Base-by-base conservation (phyloP, 1,140 invertebrate genomes). In the Eufriesea mexicana region DNA sequence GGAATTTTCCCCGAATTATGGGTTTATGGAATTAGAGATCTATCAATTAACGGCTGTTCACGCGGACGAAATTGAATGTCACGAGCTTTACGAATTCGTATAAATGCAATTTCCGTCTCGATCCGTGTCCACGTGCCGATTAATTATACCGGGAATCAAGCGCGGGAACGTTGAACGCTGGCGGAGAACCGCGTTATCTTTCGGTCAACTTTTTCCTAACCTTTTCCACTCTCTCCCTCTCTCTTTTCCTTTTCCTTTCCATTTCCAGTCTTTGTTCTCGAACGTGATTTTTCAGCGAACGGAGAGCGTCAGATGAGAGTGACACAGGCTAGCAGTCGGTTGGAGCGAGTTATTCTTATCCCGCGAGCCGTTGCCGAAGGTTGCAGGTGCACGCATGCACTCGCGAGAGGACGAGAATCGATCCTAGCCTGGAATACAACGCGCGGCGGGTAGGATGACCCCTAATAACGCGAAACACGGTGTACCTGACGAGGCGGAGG, bases 381-480 rank as follows among this genome's bases (percentile, higher is more conserved):
- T 45, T 61, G 54, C 42, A 76, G 72, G 62, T 75, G 61, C 61
- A 81, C 62, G 73, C 28, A 70, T 51, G 74, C 61, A 82, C 47
- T 28, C 55, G 74, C 28, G 16, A 16, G 25, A 59, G 64, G 79
- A 64, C 71, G 75, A 86, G 83, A 89, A 88, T 89, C 87, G 86
- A 89, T 86, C 47, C 45, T 20, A 55, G 54, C 35, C 54, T 79
- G 47, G 85, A 54, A 74, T 75, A 64, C 47, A 67, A 74, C 57
- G 59, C 57, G 59, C 66, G 55, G 61, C 28, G 57, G 61, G 55
- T 28, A 67, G 75, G 76, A 89, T 86, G 86, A 88, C 85, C 84
- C 84, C 85, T 80, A 77, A 86, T 88, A 84, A 88, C 62, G 86
- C 64, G 86, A 86, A 80, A 83, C 85, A 79, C 59, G 64, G 59